phyloP scores from a whole-genome alignment of 2,888 invertebrate species.

The Teinopalpus imperialis region DNA sequence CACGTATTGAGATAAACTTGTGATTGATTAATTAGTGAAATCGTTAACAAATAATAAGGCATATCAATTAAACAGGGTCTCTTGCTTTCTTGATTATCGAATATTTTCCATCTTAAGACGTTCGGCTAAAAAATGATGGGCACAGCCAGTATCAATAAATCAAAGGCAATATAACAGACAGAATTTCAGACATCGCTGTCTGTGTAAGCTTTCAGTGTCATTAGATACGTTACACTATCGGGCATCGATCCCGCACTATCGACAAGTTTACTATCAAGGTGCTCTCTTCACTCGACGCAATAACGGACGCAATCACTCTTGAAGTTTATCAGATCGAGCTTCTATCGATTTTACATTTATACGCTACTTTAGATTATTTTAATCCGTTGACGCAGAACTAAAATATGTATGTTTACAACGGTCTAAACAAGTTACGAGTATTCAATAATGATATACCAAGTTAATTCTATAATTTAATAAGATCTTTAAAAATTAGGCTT shows the following conservation, averaged over 20 bases:
- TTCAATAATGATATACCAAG: no score
- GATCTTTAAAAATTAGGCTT: no score
- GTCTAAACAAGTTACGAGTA: no score
- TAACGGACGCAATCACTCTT: conserved; percentile 29
- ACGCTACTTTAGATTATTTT: conserved; percentile 37
- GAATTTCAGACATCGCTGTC: neutral
- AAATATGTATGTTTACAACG: conserved; percentile 4
- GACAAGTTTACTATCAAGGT: conserved; percentile 77
- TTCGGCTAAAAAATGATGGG: no score
- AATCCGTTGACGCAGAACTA: conserved; percentile 16
- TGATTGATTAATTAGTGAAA: no score
- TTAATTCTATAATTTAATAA: no score
- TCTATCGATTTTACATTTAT: conserved; percentile 37
- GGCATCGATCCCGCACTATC: conserved; percentile 60
- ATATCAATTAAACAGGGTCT: no score
- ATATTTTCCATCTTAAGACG: no score
- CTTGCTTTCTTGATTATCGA: no score
- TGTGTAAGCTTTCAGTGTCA: conserved; percentile 66
- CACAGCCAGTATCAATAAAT: no score
- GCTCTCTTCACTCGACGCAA: conserved; percentile 41
- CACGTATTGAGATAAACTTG: no score
- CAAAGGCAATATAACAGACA: neutral
- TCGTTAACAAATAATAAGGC: no score
- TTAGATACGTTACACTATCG: conserved; percentile 47
- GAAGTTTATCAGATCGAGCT: conserved; percentile 35